Conservation (phyloP, 2,888 invertebrate species). For the Patella depressa region DNA sequence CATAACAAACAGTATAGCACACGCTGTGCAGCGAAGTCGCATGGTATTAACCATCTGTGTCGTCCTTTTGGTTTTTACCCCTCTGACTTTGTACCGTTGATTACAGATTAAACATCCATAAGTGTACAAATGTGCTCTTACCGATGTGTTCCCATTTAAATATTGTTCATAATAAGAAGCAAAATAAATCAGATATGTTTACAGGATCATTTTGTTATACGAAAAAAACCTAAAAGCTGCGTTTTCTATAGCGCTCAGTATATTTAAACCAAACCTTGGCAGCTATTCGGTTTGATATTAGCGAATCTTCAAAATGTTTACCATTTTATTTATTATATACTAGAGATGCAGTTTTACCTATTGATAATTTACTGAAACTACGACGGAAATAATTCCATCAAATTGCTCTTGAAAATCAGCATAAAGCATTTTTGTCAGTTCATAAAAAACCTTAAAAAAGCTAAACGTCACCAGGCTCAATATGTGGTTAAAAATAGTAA, state of each 20-base stretch:
- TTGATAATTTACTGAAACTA: conserved; percentile 9
- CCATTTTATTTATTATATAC: conserved; percentile 12
- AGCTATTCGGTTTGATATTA: conserved; percentile 8
- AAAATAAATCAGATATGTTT: no score
- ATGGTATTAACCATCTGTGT: neutral
- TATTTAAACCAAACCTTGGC: conserved; percentile 15
- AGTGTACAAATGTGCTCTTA: no score
- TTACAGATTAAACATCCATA: no score
- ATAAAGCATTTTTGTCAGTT: conserved; percentile 3
- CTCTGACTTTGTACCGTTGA: no score
- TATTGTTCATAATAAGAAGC: no score
- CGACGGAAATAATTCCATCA: conserved; percentile 4
- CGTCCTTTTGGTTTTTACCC: no score
- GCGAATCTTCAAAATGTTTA: neutral
- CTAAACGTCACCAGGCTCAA: neutral
- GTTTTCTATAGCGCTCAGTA: neutral
- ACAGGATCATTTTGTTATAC: no score
- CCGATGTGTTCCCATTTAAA: no score
- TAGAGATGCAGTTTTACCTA: neutral
- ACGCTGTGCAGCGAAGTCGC: conserved; percentile 12
- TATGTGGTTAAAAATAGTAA: conserved; percentile 6
- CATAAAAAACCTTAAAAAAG: neutral
- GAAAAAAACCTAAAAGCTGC: no score
- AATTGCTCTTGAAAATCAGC: conserved; percentile 14
- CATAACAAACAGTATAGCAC: conserved; percentile 12